Conservation (phyloP, 2,797 vertebrate genomes). For the Gobionotothen gibberifrons region DNA sequence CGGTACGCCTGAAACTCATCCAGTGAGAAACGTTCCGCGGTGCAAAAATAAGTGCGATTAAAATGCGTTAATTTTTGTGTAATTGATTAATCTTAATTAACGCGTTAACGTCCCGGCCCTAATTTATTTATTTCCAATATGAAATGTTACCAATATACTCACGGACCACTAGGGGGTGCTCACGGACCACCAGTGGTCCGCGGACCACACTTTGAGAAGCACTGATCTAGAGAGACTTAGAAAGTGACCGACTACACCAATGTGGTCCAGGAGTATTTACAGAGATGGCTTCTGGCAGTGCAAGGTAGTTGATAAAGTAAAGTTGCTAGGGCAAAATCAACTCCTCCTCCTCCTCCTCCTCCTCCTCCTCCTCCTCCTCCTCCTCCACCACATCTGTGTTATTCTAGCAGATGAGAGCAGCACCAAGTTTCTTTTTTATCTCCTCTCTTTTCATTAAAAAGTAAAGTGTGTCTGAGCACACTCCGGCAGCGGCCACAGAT, state of each 20-base stretch:
- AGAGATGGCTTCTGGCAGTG: constrained; percentile 3
- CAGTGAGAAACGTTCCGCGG: too few species aligned
- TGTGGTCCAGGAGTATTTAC: not conserved
- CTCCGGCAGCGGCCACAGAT: constrained; percentile 57
- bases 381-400: constrained; percentile 46
- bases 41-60: too few species aligned
- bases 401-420: constrained; percentile 47
- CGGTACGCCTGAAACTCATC: too few species aligned
- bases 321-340: constrained; percentile 22
- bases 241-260: not conserved
- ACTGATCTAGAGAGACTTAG: constrained; percentile 15
- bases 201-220: too few species aligned
- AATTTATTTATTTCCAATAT: too few species aligned
- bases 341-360: not conserved
- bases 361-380: constrained; percentile 6
- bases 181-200: too few species aligned
- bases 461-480: constrained; percentile 45
- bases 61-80: too few species aligned
- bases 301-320: constrained; percentile 35
- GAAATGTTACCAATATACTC: too few species aligned
- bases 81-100: too few species aligned
- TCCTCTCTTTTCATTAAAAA: constrained; percentile 63
- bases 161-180: too few species aligned
- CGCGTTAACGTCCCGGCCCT: too few species aligned
- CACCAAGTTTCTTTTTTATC: constrained; percentile 29